Evolutionary conservation across 2,888 invertebrate species (phyloP).

Genomic region (Synergus umbraculus): DNA sequence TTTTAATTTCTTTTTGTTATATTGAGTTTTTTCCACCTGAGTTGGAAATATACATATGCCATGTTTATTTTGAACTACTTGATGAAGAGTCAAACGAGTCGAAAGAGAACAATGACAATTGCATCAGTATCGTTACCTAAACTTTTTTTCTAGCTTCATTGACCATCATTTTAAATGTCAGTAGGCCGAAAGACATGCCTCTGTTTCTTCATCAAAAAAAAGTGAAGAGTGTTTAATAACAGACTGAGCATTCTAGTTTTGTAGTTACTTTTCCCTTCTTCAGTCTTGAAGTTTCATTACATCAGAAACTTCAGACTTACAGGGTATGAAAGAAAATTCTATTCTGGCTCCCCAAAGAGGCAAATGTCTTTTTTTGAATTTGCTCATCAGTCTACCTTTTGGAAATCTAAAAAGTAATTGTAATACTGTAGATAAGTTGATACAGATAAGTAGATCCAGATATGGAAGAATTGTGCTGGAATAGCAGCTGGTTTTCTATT

Average conservation of each 20-base stretch:
- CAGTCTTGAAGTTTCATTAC: no score
- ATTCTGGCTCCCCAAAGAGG: no score
- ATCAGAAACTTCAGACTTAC: no score
- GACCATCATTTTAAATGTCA: not conserved
- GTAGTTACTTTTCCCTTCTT: not conserved
- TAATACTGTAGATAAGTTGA: not conserved
- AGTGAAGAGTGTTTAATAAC: not conserved
- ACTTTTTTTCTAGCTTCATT: not conserved
- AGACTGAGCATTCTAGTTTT: not conserved
- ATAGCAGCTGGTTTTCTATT: not conserved
- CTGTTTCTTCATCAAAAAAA: not conserved
- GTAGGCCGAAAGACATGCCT: not conserved
- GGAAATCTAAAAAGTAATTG: not conserved
- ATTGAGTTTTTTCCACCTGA: not conserved
- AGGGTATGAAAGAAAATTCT: no score
- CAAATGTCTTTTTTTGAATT: no score
- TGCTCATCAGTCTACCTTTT: not conserved
- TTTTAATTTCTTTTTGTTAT: no score
- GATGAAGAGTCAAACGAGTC: not conserved
- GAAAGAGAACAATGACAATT: not conserved
- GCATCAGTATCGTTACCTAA: slow-evolving; percentile 6
- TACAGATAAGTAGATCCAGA: not conserved
- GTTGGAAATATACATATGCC: not conserved
- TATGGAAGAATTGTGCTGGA: not conserved
- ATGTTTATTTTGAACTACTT: not conserved